Percentiles rank a stretch among this genome's conserved stretches.
Conservation (phyloP, 1,140 invertebrate genomes). For the Mycetomoellerius zeteki region DNA sequence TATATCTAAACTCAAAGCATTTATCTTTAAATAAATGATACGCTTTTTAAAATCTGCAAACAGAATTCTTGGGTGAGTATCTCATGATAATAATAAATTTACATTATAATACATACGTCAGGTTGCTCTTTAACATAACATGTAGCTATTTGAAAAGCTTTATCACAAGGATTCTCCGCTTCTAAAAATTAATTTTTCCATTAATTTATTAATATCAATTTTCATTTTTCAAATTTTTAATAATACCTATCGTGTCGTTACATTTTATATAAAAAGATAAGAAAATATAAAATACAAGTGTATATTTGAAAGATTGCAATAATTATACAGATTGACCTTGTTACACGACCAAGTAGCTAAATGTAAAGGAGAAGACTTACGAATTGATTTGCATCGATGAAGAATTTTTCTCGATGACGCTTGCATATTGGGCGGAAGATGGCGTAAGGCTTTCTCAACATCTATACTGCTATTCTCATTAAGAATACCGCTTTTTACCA, state of each 20-base stretch:
- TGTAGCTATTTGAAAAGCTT: slow-evolving; percentile 78
- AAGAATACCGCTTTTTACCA: slow-evolving; percentile 79
- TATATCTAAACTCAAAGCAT: neutral
- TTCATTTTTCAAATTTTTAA: neutral
- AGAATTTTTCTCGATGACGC: slow-evolving; percentile 72
- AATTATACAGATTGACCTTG: neutral
- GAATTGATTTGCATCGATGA: slow-evolving; percentile 75
- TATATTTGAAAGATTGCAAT: neutral
- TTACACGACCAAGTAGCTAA: neutral
- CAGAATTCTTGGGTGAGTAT: neutral
- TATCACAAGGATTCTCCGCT: slow-evolving; percentile 78
- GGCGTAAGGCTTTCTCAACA: slow-evolving; percentile 75
- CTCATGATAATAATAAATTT: neutral
- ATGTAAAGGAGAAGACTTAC: slow-evolving; percentile 68
- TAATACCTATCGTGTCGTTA: slow-evolving; percentile 11
- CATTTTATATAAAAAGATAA: neutral
- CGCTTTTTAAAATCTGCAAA: slow-evolving; percentile 50
- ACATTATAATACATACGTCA: slow-evolving; percentile 68
- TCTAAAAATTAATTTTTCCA: slow-evolving; percentile 66
- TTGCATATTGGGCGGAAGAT: slow-evolving; percentile 77
- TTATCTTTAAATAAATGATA: slow-evolving; percentile 36
- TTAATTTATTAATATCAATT: neutral
- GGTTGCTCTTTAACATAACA: slow-evolving; percentile 78
- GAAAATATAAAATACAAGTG: neutral
- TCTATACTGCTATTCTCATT: slow-evolving; percentile 75